phyloP scores from a whole-genome alignment of 2,797 vertebrate species.

The Ptychobarbus kaznakovi region DNA sequence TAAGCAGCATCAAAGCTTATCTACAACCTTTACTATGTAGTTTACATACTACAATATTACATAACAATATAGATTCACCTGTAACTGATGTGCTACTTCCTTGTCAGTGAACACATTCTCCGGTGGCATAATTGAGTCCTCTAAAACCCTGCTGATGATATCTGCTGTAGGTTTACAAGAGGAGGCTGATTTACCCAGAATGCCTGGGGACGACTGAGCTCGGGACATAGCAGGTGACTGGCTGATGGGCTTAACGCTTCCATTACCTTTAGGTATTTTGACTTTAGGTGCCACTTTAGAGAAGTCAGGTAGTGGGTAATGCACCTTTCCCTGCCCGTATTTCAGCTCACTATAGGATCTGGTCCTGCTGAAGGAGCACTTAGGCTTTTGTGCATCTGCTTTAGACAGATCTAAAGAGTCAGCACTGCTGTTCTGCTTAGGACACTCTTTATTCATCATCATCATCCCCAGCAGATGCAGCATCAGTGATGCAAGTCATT shows the following conservation, averaged over 20 bases:
- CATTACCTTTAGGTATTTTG: slow-evolving; percentile 76
- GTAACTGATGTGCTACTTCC: slow-evolving; percentile 72
- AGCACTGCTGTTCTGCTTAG: slow-evolving; percentile 44
- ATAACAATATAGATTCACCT: slow-evolving; percentile 65
- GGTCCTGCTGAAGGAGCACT: slow-evolving; percentile 65
- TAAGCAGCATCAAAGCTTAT: neutral
- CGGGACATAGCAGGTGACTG: slow-evolving; percentile 65
- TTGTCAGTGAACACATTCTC: slow-evolving; percentile 69
- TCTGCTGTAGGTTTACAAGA: slow-evolving; percentile 59
- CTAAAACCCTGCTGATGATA: slow-evolving; percentile 76
- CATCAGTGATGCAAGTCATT: neutral
- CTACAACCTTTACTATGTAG: neutral
- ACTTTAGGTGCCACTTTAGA: slow-evolving; percentile 80
- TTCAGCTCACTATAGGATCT: slow-evolving; percentile 75
- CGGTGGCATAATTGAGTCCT: slow-evolving; percentile 71
- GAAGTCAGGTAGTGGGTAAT: slow-evolving; percentile 78
- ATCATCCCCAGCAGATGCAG: slow-evolving; percentile 22
- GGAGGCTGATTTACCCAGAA: slow-evolving; percentile 61
- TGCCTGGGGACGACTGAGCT: slow-evolving; percentile 73
- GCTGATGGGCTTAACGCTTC: slow-evolving; percentile 59
- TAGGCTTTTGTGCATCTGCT: slow-evolving; percentile 28
- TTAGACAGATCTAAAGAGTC: slow-evolving; percentile 48
- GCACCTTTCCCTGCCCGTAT: slow-evolving; percentile 79
- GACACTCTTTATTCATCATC: neutral
- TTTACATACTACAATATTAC: neutral